Conservation (phyloP, 2,113 vertebrate species). For the Paramormyrops kingsleyae region DNA sequence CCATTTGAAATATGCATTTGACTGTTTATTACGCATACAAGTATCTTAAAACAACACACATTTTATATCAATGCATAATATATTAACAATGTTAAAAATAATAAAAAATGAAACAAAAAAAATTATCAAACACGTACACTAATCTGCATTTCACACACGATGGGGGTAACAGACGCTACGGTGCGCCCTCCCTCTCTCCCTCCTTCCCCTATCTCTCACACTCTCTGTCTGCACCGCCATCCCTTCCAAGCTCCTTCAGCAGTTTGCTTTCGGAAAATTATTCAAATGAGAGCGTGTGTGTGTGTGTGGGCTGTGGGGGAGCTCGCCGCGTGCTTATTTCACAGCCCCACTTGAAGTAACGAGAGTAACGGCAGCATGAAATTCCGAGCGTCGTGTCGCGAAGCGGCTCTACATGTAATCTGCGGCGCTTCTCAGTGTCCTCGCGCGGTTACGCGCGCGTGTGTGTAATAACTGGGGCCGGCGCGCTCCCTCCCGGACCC, state of each 20-base stretch:
- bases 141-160: background rate
- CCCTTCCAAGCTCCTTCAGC: slow-evolving; percentile 30
- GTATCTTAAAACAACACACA: background rate
- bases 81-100: background rate
- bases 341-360: slow-evolving; percentile 45
- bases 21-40: background rate
- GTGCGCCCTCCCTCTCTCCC: background rate
- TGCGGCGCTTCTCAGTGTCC: background rate
- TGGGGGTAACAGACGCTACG: background rate
- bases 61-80: background rate
- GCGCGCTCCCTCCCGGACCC: slow-evolving; percentile 5
- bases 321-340: slow-evolving; percentile 46
- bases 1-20: background rate
- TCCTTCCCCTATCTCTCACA: background rate
- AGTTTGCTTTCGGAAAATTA: slow-evolving; percentile 40
- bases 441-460: background rate
- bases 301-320: background rate
- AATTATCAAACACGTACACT: background rate
- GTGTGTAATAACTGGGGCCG: slow-evolving; percentile 43
- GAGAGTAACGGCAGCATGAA: slow-evolving; percentile 44
- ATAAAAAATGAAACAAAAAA: background rate
- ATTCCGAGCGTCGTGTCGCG: slow-evolving; percentile 45
- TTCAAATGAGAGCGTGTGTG: slow-evolving; percentile 41
- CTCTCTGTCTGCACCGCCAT: background rate
- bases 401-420: slow-evolving; percentile 19